Evolutionary conservation across 2,113 vertebrate genomes (phyloP).

Genomic region (Syngnathus typhle): DNA sequence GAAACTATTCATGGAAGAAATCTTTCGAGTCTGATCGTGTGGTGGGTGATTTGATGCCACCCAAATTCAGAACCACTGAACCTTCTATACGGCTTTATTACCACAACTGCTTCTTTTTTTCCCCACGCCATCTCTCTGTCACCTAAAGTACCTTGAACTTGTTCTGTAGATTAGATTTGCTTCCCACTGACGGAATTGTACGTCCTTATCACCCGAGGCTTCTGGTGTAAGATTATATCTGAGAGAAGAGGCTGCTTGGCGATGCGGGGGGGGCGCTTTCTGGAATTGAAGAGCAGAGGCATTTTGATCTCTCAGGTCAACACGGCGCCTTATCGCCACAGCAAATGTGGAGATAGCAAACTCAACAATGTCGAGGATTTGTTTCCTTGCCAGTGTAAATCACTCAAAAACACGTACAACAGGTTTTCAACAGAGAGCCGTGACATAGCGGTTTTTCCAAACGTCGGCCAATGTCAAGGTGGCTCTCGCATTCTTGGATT

Average conservation of each 20-base stretch:
- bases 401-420: not conserved
- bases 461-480: no score
- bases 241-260: conserved; percentile 24
- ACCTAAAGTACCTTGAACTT: conserved; percentile 33
- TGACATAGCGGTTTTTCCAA: no score
- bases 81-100: conserved; percentile 52
- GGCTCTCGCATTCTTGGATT: no score
- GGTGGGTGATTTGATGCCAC: conserved; percentile 32
- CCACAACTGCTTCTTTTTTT: conserved; percentile 38
- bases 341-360: conserved; percentile 54
- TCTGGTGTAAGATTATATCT: conserved; percentile 9
- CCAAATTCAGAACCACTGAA: conserved; percentile 42
- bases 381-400: not conserved
- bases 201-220: conserved; percentile 40
- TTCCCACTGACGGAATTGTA: conserved; percentile 32
- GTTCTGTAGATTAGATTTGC: conserved; percentile 43
- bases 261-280: not conserved
- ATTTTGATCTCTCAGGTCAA: conserved; percentile 41
- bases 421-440: no score
- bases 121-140: conserved; percentile 12
- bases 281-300: not conserved
- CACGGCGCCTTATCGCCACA: conserved; percentile 45
- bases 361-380: conserved; percentile 15
- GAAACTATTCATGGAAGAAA: conserved; percentile 25
- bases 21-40: conserved; percentile 41